phyloP scores from a whole-genome alignment of 2,797 vertebrate genomes.

The Amblyopsis hoosieri region DNA sequence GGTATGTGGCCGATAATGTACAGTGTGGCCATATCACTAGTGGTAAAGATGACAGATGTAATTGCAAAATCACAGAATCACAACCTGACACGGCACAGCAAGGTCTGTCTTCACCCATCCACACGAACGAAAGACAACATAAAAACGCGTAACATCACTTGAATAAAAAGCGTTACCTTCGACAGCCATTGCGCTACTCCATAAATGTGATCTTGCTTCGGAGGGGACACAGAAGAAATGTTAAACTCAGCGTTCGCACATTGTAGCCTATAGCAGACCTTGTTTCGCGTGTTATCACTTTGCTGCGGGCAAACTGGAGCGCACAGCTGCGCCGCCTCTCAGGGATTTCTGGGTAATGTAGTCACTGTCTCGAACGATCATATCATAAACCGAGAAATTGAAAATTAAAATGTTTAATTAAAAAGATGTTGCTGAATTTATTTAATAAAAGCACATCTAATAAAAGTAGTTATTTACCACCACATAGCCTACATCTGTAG shows the following conservation, averaged over 20 bases:
- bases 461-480: too few species aligned
- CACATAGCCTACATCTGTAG: too few species aligned
- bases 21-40: slow-evolving; percentile 23
- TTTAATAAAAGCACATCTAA: too few species aligned
- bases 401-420: too few species aligned
- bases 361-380: slow-evolving; percentile 23
- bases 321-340: slow-evolving; percentile 56
- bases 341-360: slow-evolving; percentile 75
- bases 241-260: slow-evolving; percentile 51
- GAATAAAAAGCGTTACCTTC: slow-evolving; percentile 70
- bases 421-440: too few species aligned
- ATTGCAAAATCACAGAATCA: slow-evolving; percentile 59
- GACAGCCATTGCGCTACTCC: slow-evolving; percentile 77
- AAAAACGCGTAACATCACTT: too few species aligned
- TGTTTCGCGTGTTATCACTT: slow-evolving; percentile 68
- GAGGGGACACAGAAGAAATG: slow-evolving; percentile 24
- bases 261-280: slow-evolving; percentile 36
- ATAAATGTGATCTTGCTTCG: slow-evolving; percentile 61
- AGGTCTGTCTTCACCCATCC: slow-evolving; percentile 25
- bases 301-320: slow-evolving; percentile 63
- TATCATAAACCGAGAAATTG: too few species aligned
- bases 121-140: background rate
- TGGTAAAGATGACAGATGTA: slow-evolving; percentile 25
- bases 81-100: slow-evolving; percentile 37
- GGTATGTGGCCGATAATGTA: slow-evolving; percentile 21